phyloP scores from a whole-genome alignment of 1,140 invertebrate genomes.

The Habropoda laboriosa region DNA sequence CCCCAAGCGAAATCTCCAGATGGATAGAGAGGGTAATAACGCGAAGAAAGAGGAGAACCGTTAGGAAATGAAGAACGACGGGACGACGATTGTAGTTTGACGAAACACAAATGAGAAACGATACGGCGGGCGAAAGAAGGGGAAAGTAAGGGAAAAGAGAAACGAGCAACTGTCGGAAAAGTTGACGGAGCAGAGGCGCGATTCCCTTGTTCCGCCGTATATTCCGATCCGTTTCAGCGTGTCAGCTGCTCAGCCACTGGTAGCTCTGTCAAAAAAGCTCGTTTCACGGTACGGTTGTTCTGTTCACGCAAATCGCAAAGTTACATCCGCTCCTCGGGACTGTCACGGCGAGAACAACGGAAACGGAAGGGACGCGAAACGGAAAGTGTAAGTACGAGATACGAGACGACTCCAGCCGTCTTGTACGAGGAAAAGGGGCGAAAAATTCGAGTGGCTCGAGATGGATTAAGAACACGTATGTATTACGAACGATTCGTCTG shows the following conservation, averaged over 20 bases:
- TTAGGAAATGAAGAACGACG: too few relatives aligned
- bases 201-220: neutral
- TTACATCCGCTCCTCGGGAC: neutral
- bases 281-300: conserved; percentile 32
- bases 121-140: too few relatives aligned
- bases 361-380: too few relatives aligned
- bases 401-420: too few relatives aligned
- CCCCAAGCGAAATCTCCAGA: too few relatives aligned
- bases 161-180: too few relatives aligned
- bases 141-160: too few relatives aligned
- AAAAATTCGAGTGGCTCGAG: neutral
- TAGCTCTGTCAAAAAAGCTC: conserved; percentile 5
- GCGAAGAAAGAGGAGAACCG: too few relatives aligned
- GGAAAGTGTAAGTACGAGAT: neutral
- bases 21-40: neutral
- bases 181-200: too few relatives aligned
- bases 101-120: too few relatives aligned
- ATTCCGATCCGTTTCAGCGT: neutral
- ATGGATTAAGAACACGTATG: conserved; percentile 19
- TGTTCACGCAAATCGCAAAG: neutral
- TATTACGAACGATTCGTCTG: conserved; percentile 5
- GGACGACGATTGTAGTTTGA: too few relatives aligned
- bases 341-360: neutral
- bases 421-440: neutral
- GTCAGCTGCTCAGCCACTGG: neutral